Base-by-base conservation (phyloP, 2,797 vertebrate genomes). In the Chloroceryle amazona region DNA sequence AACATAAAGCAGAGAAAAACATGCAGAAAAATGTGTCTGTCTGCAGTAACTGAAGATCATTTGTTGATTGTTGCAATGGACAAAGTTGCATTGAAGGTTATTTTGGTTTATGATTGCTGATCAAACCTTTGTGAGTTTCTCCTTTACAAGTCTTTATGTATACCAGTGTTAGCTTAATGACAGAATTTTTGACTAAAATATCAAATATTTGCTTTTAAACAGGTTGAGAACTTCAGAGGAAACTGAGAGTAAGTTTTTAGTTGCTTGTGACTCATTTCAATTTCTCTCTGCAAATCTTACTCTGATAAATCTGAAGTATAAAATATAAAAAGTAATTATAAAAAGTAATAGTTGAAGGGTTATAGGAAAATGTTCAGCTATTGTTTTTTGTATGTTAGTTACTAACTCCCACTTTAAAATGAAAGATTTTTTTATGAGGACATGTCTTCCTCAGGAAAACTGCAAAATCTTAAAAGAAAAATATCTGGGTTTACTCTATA, bases 171-270 rank as follows among this genome's bases (percentile, higher is more conserved):
- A 89, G 22, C 63, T 90, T 89, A 55, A 63, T 76, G 20, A 85
- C 14, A 78, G 57, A 91, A 86, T 74, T 70, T 71, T 89, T 35
- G 55, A 96, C 17, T 76, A 88, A 95, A 92, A 57, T 93, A 82
- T 87, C 29, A 90, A 83, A 58, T 80, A 41, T 65, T 98, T 97
- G 31, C 51, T 96, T 97, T 84, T 88, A 68, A 97, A 97, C 95
- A 98, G 98, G 93, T 95, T 92, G 61, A 97, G 96, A 96, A 94
- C 73, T 96, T 95, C 97, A 88, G 96, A 92, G 83, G 94, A 96
- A 93, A 44, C 54, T 39, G 86, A 97, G 76, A 98, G 98, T 98
- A 98, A 98, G 98, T 97, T 87, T 96, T 95, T 85, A n/a, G 16
- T 67, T 90, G n/a, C 35, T 49, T 89, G 28, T 92, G 35, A 81